Evolutionary conservation across 1,140 invertebrate genomes (phyloP).

Genomic region (Drosophila bipectinata): DNA sequence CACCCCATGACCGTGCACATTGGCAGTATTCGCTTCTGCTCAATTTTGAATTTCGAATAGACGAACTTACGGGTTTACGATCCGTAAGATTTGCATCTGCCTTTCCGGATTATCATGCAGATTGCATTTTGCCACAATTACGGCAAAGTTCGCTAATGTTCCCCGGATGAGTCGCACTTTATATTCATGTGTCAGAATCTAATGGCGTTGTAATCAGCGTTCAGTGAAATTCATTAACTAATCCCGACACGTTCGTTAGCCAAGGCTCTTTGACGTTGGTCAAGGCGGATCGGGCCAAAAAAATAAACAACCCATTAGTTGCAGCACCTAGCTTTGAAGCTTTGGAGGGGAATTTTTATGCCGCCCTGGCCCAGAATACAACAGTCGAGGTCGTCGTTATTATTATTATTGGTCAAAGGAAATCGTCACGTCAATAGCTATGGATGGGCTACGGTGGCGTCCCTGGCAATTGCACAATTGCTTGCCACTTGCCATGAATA

Average conservation of each 20-base stretch:
- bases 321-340: constrained; percentile 4
- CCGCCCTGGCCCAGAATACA: constrained; percentile 23
- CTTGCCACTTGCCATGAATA: constrained; percentile 59
- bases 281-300: constrained; percentile 11
- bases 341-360: not conserved
- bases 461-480: constrained; percentile 63
- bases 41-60: constrained; percentile 38
- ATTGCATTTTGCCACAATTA: constrained; percentile 53
- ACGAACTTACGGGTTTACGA: constrained; percentile 42
- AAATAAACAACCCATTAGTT: constrained; percentile 19
- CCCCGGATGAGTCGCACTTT: constrained; percentile 52
- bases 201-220: constrained; percentile 24
- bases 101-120: constrained; percentile 72
- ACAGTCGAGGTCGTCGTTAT: constrained; percentile 26
- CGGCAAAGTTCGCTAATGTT: constrained; percentile 36
- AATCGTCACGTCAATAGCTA: constrained; percentile 38
- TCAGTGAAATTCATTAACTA: constrained; percentile 36
- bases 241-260: constrained; percentile 30
- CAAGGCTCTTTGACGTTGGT: constrained; percentile 25
- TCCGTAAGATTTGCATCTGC: constrained; percentile 35
- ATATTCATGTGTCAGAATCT: constrained; percentile 50
- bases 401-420: constrained; percentile 40
- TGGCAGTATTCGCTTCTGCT: constrained; percentile 47
- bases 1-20: constrained; percentile 51
- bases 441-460: constrained; percentile 1